phyloP scores from a whole-genome alignment of 2,888 invertebrate genomes.

The Cetonia aurata region DNA sequence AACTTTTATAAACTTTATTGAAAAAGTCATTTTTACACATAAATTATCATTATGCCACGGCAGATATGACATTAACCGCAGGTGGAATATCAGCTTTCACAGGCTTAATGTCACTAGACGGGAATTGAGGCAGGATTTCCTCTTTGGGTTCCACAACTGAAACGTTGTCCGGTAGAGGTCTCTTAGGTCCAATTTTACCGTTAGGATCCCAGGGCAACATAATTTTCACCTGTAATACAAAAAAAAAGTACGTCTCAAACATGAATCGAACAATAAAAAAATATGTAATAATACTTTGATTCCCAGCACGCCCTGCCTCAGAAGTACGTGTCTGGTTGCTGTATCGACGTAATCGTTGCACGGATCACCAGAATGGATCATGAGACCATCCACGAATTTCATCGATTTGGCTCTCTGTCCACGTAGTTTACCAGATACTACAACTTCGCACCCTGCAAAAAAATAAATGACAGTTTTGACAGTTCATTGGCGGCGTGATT shows the following conservation, averaged over 20 bases:
- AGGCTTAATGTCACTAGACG: conserved; percentile 82
- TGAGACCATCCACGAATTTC: conserved; percentile 99
- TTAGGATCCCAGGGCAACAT: conserved; percentile 99
- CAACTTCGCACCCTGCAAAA: conserved; percentile 90
- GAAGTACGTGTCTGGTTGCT: conserved; percentile 96
- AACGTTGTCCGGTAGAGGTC: conserved; percentile 97
- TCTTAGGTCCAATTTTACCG: conserved; percentile 98
- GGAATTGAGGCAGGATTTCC: conserved; percentile 82
- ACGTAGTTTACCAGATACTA: conserved; percentile 98
- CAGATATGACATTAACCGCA: conserved; percentile 55
- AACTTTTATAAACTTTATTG: conserved; percentile 52
- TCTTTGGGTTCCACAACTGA: conserved; percentile 98
- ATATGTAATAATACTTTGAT: conserved; percentile 71
- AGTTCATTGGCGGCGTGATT: background rate
- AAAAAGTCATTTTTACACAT: conserved; percentile 49
- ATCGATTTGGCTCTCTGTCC: conserved; percentile 99
- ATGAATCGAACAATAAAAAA: too few relatives aligned
- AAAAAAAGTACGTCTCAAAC: background rate
- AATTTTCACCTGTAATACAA: conserved; percentile 86
- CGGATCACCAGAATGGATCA: conserved; percentile 99
- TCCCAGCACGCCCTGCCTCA: conserved; percentile 88
- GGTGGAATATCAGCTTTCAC: conserved; percentile 72
- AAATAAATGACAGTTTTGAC: conserved; percentile 41
- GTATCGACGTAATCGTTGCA: conserved; percentile 98
- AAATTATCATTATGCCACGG: conserved; percentile 57